Evolutionary conservation across 2,797 vertebrate genomes (phyloP).

Genomic region (Pangasius krempfi): DNA sequence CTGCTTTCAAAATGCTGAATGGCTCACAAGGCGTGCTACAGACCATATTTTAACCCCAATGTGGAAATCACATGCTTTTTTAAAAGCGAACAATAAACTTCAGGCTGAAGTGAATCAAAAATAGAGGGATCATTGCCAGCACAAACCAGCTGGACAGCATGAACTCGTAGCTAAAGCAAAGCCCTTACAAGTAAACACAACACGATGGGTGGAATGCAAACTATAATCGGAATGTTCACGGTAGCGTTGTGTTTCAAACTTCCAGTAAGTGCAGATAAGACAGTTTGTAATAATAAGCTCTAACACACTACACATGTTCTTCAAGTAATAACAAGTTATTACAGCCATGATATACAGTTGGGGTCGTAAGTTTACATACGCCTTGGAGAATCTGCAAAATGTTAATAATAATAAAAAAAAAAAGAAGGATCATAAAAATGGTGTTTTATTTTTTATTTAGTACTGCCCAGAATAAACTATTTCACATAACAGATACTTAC

Average conservation of each 20-base stretch:
- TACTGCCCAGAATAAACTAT: too few relatives aligned
- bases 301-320: background rate
- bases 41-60: background rate
- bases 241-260: background rate
- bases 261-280: background rate
- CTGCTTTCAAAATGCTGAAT: background rate
- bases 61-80: background rate
- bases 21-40: too few relatives aligned
- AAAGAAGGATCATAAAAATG: too few relatives aligned
- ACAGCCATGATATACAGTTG: background rate
- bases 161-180: background rate
- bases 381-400: too few relatives aligned
- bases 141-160: background rate
- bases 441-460: too few relatives aligned
- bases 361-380: too few relatives aligned
- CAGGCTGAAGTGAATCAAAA: background rate
- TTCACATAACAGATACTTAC: too few relatives aligned
- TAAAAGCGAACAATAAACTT: background rate
- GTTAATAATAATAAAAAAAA: too few relatives aligned
- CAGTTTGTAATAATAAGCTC: background rate
- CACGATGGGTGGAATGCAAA: conserved; percentile 10
- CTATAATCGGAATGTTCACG: background rate
- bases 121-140: background rate
- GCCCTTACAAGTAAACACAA: background rate
- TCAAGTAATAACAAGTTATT: background rate